These are phyloP conservation scores for Montipora capricornis DNA, from an alignment of 64 coral and sea anemone genomes.

Conservation along the genomic window DNA sequence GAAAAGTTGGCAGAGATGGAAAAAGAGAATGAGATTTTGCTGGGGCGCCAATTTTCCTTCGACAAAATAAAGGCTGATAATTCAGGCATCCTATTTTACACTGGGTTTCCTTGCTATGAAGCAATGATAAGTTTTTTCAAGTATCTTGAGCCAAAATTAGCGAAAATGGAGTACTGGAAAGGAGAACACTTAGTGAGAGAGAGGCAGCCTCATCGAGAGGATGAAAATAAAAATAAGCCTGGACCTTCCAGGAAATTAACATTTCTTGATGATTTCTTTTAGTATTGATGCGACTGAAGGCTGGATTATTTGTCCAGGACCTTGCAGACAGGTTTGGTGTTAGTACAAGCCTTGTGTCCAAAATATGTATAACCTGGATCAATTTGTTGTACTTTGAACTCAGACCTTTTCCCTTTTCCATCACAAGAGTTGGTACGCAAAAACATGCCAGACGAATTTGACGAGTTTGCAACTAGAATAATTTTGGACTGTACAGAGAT, in stretches of 20 bases:
- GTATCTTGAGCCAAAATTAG: slow-evolving; percentile 58
- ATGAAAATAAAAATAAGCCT: slow-evolving; percentile 24
- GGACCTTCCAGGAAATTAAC: slow-evolving; percentile 34
- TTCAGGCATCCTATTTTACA: not conserved
- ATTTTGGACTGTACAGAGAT: slow-evolving; percentile 41
- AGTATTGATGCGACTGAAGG: slow-evolving; percentile 55
- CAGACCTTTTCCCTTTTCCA: slow-evolving; percentile 53
- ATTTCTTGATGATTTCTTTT: slow-evolving; percentile 34
- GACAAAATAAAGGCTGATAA: slow-evolving; percentile 70
- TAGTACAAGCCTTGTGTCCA: slow-evolving; percentile 15
- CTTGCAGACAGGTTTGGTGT: slow-evolving; percentile 50
- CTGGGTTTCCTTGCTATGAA: slow-evolving; percentile 22
- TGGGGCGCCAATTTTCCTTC: slow-evolving; percentile 18
- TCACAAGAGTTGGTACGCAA: not conserved
- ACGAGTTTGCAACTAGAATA: slow-evolving; percentile 45
- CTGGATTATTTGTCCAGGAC: slow-evolving; percentile 48
- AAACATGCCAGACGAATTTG: slow-evolving; percentile 39
- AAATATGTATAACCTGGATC: not conserved
- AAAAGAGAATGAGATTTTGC: not conserved
- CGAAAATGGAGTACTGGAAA: slow-evolving; percentile 69
- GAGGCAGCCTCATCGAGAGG: slow-evolving; percentile 11
- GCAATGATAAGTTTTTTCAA: slow-evolving; percentile 25
- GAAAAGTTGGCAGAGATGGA: not conserved
- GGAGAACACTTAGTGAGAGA: not conserved
- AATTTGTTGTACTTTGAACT: not conserved